Base-by-base conservation (phyloP, 2,888 invertebrate genomes). In the Watsonalla cultraria region DNA sequence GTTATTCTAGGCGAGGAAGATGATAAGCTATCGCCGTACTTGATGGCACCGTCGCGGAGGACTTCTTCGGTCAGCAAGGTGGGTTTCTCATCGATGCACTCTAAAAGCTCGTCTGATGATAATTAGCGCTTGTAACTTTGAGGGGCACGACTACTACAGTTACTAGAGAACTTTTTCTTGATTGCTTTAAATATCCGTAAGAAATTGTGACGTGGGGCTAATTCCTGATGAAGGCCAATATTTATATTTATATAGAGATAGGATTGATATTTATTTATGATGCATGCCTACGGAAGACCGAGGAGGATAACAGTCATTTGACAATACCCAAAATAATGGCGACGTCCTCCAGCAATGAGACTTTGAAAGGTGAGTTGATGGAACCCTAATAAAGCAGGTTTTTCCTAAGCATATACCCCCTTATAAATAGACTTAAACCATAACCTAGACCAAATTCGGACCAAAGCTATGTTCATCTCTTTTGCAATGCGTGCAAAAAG, bases 271-370 rank as follows among this genome's bases (percentile, higher is more conserved):
- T n/a, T 46, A 50, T 57, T 59, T 42, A 56, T 47, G 51, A 35
- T 61, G 45, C 72, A 81, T 62, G 86, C 86, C 74, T 78, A 62
- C 83, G 14, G 53, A 76, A 87, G 84, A 67, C 79, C 48, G 93
- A 93, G 59, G 92, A 93, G 62, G 93, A 94, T 64, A 92, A 86
- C 59, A 92, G 92, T 58, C 93, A 93, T 78, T 83, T 95, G 59
- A 93, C 94, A 7, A 95, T 95, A 63, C 95, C 95, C 0, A 95
- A 94, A 82, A 93, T 94, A 47, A 93, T 95, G 72, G 93, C 94
- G 0, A 93, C 92, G 0, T 95, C 95, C 0, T 94, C 94, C 9
- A 96, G 95, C 76, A 94, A 94, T 52, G 96, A 96, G 75, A 96
- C 96, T 0, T 81, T 96, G 15, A 95, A 95, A 82, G 95, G 95